Evolutionary conservation across 2,888 invertebrate genomes (phyloP).

Genomic region (Cosmia pyralina): DNA sequence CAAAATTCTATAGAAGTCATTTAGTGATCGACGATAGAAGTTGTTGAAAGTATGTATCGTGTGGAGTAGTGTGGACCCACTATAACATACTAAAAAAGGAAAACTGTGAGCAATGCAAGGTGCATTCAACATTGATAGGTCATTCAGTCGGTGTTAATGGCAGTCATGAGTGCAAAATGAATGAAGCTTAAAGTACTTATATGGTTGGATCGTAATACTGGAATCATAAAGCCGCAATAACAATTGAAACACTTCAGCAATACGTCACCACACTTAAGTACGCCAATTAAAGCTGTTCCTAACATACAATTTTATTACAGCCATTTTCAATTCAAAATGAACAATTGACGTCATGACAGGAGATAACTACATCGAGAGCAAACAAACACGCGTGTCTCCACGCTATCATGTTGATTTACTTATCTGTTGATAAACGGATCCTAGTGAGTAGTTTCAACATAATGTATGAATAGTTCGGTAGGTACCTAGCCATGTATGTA

Average conservation of each 20-base stretch:
- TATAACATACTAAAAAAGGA: not conserved
- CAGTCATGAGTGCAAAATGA: conserved; percentile 10
- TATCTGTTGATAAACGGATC: conserved; percentile 74
- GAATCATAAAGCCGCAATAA: conserved; percentile 21
- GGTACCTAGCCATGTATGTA: conserved; percentile 13
- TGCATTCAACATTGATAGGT: conserved; percentile 13
- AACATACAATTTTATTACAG: conserved; percentile 67
- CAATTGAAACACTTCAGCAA: conserved; percentile 22
- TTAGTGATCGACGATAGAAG: no score
- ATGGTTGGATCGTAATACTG: not conserved
- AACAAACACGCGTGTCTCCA: conserved; percentile 77
- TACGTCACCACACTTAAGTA: conserved; percentile 25
- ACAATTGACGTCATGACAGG: conserved; percentile 79
- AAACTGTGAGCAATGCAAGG: not conserved
- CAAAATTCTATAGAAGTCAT: no score
- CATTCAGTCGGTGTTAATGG: not conserved
- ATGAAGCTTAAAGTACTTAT: conserved; percentile 7
- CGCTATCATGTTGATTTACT: conserved; percentile 74
- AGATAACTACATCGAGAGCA: conserved; percentile 76
- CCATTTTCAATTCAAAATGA: conserved; percentile 72
- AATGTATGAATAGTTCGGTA: conserved; percentile 13
- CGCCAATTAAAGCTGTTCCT: conserved; percentile 54
- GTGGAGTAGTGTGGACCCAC: no score
- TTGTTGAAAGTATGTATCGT: no score
- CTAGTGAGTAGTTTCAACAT: conserved; percentile 59